phyloP scores from a whole-genome alignment of 1,140 invertebrate genomes.

The Chironomus striatipennis region DNA sequence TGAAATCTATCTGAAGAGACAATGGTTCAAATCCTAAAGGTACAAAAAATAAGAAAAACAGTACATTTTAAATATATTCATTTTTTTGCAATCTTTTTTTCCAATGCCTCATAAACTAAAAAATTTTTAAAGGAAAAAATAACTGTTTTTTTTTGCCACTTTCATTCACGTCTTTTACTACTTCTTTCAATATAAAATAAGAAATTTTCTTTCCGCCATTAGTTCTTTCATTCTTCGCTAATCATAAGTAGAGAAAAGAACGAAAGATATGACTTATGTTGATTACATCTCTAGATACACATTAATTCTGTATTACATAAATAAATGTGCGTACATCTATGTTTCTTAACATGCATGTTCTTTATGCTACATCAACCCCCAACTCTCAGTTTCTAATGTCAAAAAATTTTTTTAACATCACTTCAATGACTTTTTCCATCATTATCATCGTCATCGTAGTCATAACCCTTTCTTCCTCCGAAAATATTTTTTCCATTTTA shows the following conservation, averaged over 20 bases:
- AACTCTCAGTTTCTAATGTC: background rate
- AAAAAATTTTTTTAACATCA: background rate
- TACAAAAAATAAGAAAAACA: too few relatives aligned
- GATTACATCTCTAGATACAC: constrained; percentile 10
- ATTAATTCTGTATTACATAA: constrained; percentile 18
- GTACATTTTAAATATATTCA: too few relatives aligned
- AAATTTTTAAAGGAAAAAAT: too few relatives aligned
- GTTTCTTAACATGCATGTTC: background rate
- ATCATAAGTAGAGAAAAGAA: background rate
- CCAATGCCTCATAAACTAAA: too few relatives aligned
- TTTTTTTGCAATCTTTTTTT: too few relatives aligned
- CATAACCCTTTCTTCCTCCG: background rate
- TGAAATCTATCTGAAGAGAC: too few relatives aligned
- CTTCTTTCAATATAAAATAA: background rate
- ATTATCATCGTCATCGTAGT: background rate
- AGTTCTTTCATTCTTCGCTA: background rate
- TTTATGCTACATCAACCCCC: background rate
- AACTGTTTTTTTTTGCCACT: too few relatives aligned
- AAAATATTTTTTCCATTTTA: background rate
- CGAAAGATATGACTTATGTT: background rate
- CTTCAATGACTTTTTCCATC: constrained; percentile 12
- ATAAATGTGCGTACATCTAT: background rate
- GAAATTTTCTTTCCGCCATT: background rate
- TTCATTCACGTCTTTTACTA: too few relatives aligned
- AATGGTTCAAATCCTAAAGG: too few relatives aligned